Evolutionary conservation across 2,113 vertebrate species (phyloP).

Genomic region (Nicator chloris): DNA sequence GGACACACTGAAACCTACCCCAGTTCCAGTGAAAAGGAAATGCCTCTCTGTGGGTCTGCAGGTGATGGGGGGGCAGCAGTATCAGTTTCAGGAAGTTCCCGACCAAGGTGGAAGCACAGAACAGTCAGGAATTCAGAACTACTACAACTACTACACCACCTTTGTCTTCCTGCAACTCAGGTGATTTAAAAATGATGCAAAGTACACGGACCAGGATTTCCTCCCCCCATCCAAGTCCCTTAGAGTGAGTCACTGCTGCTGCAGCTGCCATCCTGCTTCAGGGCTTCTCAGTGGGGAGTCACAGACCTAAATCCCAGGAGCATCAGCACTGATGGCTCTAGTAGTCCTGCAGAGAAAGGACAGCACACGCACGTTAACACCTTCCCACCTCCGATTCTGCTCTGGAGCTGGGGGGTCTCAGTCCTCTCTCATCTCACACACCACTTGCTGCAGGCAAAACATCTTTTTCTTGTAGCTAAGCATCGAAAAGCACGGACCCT

Average conservation of each 20-base stretch:
- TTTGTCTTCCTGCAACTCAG: constrained; percentile 29
- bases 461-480: neutral
- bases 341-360: constrained; percentile 72
- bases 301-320: constrained; percentile 56
- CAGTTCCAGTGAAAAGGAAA: constrained; percentile 36
- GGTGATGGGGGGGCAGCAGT: neutral
- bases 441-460: neutral
- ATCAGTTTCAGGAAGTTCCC: neutral
- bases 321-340: constrained; percentile 63
- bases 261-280: constrained; percentile 55
- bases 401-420: neutral
- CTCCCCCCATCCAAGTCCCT: constrained; percentile 33
- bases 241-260: constrained; percentile 15
- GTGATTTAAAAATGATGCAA: constrained; percentile 40
- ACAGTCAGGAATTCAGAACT: constrained; percentile 8
- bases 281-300: constrained; percentile 47
- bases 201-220: neutral
- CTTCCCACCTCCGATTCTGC: neutral
- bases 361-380: neutral
- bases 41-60: neutral
- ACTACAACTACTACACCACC: neutral
- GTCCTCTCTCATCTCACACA: neutral
- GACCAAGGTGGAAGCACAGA: constrained; percentile 36
- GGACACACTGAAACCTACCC: constrained; percentile 21
- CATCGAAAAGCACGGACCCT: neutral